Evolutionary conservation across 2,113 vertebrate species (phyloP).

Genomic region (Eonycteris spelaea): DNA sequence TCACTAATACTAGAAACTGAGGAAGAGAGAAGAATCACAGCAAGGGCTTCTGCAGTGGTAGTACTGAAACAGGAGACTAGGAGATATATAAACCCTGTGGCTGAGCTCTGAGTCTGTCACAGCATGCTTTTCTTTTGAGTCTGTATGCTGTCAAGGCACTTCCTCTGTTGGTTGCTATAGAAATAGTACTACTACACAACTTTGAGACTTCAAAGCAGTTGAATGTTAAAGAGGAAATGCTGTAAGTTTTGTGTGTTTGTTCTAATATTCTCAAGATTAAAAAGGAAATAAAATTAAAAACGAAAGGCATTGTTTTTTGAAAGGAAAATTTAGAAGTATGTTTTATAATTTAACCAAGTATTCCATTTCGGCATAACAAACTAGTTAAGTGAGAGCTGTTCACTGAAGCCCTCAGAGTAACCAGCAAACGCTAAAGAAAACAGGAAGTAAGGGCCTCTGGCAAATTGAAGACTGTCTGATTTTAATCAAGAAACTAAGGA

Average conservation of each 20-base stretch:
- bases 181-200: constrained; percentile 9
- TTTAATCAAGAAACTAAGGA: constrained; percentile 33
- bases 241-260: neutral
- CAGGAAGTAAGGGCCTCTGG: neutral
- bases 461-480: neutral
- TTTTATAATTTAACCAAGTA: neutral
- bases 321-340: neutral
- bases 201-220: neutral
- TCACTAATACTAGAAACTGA: neutral
- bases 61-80: neutral
- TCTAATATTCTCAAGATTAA: neutral
- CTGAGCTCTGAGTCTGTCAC: neutral
- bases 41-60: neutral
- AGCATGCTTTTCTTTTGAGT: neutral
- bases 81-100: fast-evolving
- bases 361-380: neutral
- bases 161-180: constrained; percentile 30
- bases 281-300: neutral
- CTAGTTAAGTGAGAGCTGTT: neutral
- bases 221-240: neutral
- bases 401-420: neutral
- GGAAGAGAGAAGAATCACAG: neutral
- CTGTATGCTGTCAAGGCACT: neutral
- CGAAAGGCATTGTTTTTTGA: neutral
- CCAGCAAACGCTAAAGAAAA: neutral